Base-by-base conservation (phyloP, 2,888 invertebrate species). In the Alentia gelatinosa region DNA sequence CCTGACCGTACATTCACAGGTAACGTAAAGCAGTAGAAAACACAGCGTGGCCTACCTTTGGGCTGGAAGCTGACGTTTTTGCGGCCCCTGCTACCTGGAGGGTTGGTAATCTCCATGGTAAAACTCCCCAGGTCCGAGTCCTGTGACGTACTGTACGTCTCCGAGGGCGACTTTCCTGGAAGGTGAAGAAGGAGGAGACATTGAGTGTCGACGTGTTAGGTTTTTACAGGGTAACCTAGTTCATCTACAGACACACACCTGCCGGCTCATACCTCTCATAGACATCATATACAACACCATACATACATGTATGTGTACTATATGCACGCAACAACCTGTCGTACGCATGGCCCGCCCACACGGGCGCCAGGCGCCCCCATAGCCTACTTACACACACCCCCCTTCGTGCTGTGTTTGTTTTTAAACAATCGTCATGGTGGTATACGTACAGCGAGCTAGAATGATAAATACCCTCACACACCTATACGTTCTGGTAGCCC, bases 41-140 rank as follows among this genome's bases (percentile, higher is more conserved):
- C n/a, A n/a, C n/a, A n/a, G n/a, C n/a, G n/a, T n/a, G n/a, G 7
- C 79, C 33, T 33, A 86, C 86, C 86, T 86, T 86, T 42, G 26
- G 86, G 86, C 63, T 89, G 35, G 33, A 89, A 89, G 39, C 63
- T 63, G 37, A 89, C 89, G 33, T 63, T 89, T 39, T 89, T 89
- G 15, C 89, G 23, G 23, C 63, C 26, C 35, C 68, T 56, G 37
- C 15, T 35, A 9, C 86, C 86, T 7, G 35, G 56, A 19, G 23
- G 12, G 37, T n/a, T 37, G 56, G 56, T 63, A 42, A 56, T 33
- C 68, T 89, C 89, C 56, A 63, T 63, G 39, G 89, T 89, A 39
- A 89, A 89, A 30, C 89, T 89, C n/a, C 89, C 89, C 12, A 89
- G 33, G 63, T 89, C 89, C 35, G 89, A 89, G 89, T 89, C 89